phyloP scores from a whole-genome alignment of 2,888 invertebrate genomes.

The Pinctada fucata region DNA sequence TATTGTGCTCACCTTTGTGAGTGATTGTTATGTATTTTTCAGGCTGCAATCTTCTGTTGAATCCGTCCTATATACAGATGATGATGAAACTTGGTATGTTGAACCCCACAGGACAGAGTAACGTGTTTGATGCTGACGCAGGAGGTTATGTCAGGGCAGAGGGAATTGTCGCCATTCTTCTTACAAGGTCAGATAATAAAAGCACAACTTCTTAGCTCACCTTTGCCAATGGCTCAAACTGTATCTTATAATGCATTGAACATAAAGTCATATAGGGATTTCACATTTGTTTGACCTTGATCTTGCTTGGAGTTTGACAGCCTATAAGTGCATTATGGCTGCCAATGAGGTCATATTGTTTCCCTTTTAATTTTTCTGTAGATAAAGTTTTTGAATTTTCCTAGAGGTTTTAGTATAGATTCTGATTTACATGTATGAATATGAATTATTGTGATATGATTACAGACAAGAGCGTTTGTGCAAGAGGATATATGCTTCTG shows the following conservation, averaged over 20 bases:
- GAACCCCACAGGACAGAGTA: conserved; percentile 91
- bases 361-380: no score
- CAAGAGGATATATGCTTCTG: conserved; percentile 48
- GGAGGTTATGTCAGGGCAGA: conserved; percentile 59
- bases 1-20: no score
- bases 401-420: no score
- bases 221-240: background rate
- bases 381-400: no score
- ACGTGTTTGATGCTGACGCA: conserved; percentile 88
- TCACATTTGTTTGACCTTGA: background rate
- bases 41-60: conserved; percentile 56
- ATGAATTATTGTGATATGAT: background rate
- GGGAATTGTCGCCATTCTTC: conserved; percentile 53
- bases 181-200: conserved; percentile 47
- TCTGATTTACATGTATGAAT: no score
- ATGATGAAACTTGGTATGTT: conserved; percentile 95
- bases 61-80: conserved; percentile 83
- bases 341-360: background rate
- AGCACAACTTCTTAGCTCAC: background rate
- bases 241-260: background rate
- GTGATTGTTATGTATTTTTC: conserved; percentile 1
- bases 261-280: no score
- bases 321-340: background rate
- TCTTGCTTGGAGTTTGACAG: background rate
- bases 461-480: conserved; percentile 43